These are phyloP conservation scores for Rhagonycha lutea DNA, from an alignment of 2,888 invertebrate species.

Conservation along the genomic window DNA sequence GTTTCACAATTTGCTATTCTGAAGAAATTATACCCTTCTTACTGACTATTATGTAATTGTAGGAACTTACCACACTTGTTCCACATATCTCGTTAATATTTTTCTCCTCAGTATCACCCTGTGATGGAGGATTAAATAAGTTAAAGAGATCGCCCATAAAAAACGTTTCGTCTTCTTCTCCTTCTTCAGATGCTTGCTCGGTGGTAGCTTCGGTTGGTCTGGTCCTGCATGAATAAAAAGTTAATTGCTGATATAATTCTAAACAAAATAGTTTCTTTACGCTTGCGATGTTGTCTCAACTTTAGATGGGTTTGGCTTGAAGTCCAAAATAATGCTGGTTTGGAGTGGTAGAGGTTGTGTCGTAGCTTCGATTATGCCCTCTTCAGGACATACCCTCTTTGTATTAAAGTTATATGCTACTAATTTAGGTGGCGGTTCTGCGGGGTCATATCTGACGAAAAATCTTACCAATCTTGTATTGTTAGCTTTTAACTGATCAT, in stretches of 20 bases:
- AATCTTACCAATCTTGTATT: slow-evolving; percentile 61
- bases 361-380: slow-evolving; percentile 27
- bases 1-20: too few relatives aligned
- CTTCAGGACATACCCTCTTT: slow-evolving; percentile 60
- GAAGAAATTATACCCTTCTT: too few relatives aligned
- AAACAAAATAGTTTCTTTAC: background rate
- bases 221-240: background rate
- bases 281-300: background rate
- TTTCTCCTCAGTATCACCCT: background rate
- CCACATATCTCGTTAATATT: background rate
- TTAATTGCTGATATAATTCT: background rate
- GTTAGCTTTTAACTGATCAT: slow-evolving; percentile 61
- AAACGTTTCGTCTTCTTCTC: too few relatives aligned
- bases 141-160: too few relatives aligned
- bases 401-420: slow-evolving; percentile 61
- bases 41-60: too few relatives aligned
- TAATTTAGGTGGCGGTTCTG: slow-evolving; percentile 55
- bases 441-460: slow-evolving; percentile 63
- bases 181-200: too few relatives aligned
- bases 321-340: slow-evolving; percentile 17
- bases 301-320: background rate
- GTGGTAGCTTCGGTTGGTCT: too few relatives aligned
- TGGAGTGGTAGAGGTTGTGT: slow-evolving; percentile 5
- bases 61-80: slow-evolving; percentile 1
- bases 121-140: background rate